Base-by-base conservation (phyloP, 2,113 vertebrate genomes). In the Pedionomus torquatus region DNA sequence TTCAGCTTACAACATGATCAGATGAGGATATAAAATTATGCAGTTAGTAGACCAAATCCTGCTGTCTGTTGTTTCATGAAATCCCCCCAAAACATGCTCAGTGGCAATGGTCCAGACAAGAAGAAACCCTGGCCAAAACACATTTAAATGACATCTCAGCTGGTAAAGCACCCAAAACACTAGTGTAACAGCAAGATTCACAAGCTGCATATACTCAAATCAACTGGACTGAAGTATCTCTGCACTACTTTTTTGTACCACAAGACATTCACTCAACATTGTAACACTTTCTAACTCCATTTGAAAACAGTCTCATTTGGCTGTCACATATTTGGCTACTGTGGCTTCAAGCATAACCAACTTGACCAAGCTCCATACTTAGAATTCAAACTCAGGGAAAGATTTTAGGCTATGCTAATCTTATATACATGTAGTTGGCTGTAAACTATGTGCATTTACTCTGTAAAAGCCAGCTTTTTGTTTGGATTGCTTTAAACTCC, bases 381-480 rank as follows among this genome's bases (percentile, higher is more conserved):
- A 24, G 23, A 72, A 61, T 26, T 72, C 39, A 16, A 83, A 61
- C 41, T 35, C 19, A 9, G 16, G 52, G 33, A 46, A 80, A 41
- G 8, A 17, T 66, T 66, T 51, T 39, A 65, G 30, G 35, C 51
- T 52, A 28, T 52, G 26, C 95, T 95, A 70, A 95, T 98, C 91
- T 97, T 95, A 71, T 90, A 75, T 97, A 95, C 71, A 63, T 97
- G 90, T 97, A 97, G 71, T 74, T 97, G 89, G 91, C 97, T 98
- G 93, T 98, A 97, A 97, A 98, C 93, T 93, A 65, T 93, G 90
- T 98, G 97, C 98, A 93, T 97, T 97, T 98, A 92, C 41, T 97
- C 96, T 97, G 92, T 98, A 97, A 95, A 89, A 92, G 97, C 87
- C 89, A 93, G 95, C 55, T 87, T 96, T 96, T 96, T 95, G 94